Percentiles rank a stretch among this genome's conserved stretches.
Conservation (phyloP, 1,140 invertebrate genomes). For the Cyclargus thomasi region DNA sequence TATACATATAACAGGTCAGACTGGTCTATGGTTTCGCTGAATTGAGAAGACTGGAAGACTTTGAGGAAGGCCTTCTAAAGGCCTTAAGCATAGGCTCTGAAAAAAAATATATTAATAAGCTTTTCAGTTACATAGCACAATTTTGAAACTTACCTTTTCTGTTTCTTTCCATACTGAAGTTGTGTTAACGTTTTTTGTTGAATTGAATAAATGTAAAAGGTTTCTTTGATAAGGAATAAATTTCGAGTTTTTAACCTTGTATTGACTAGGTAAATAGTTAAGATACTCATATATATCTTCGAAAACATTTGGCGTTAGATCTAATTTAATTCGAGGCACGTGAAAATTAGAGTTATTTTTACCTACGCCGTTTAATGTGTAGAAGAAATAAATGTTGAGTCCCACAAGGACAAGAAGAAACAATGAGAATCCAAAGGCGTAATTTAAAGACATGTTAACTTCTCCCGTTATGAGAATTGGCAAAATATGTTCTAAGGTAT, state of each 20-base stretch:
- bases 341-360: slow-evolving; percentile 41
- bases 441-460: slow-evolving; percentile 59
- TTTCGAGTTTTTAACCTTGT: slow-evolving; percentile 51
- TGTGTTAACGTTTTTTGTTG: slow-evolving; percentile 30
- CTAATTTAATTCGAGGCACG: slow-evolving; percentile 44
- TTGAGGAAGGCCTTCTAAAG: no score
- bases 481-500: neutral
- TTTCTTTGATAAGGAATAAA: slow-evolving; percentile 42
- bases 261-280: slow-evolving; percentile 52
- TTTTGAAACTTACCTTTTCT: slow-evolving; percentile 44
- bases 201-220: slow-evolving; percentile 52
- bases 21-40: no score
- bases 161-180: slow-evolving; percentile 44
- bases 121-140: slow-evolving; percentile 11
- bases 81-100: no score
- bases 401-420: slow-evolving; percentile 56
- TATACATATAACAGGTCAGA: no score
- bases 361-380: slow-evolving; percentile 45
- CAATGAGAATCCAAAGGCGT: slow-evolving; percentile 59
- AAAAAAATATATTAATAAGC: no score
- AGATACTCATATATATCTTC: slow-evolving; percentile 58
- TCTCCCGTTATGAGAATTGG: neutral
- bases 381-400: slow-evolving; percentile 65
- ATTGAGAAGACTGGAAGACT: no score
- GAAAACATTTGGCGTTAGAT: slow-evolving; percentile 43